Evolutionary conservation across 2,797 vertebrate genomes (phyloP), one percentile per base, ranked within the genome.

Genomic region (Labeo calbasu): DNA sequence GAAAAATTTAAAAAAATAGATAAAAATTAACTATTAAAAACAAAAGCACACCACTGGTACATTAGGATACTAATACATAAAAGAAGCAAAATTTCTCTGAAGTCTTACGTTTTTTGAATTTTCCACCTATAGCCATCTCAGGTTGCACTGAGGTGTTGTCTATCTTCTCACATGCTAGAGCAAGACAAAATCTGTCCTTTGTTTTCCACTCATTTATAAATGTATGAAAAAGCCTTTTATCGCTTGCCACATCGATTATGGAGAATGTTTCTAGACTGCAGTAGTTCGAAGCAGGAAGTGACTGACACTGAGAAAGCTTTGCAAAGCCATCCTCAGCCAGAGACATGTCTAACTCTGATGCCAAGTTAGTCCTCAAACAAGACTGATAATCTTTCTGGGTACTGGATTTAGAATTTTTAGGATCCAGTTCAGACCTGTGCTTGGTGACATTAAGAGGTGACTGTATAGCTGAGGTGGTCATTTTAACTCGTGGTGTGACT

Each of bases 171-270:
- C 96, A 99, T 73, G 97, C 97, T 87, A 99, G 89, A 23, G 96
- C 96, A 81, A 99, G 88, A 83, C 96, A 95, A 92, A 95, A 98
- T 48, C 92, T 94, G 80, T 91, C 93, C 90, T 97, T 96, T 48
- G 92, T 94, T 88, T 91, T 95, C 98, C 97, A 99, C 86, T 99
- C 98, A 21, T 92, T 90, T 63, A 98, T 46, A 84, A 99, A 99
- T 0, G 96, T 98, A 87, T 95, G 89, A 81, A 99, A 99, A 69
- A 99, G 97, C 57, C 80, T 86, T 85, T 90, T 93, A 91, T 99
- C 88, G 0, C 98, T 97, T 23, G 96, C 97, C 87, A 99, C 97
- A 21, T 99, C 98, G 63, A 99, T 96, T 87, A 99, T 96, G 65
- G 95, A 93, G 90, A 99, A 97, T 36, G 80, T 89, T 79, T 96